Base-by-base conservation (phyloP, 2,888 invertebrate genomes). In the Ypsolopha sequella region DNA sequence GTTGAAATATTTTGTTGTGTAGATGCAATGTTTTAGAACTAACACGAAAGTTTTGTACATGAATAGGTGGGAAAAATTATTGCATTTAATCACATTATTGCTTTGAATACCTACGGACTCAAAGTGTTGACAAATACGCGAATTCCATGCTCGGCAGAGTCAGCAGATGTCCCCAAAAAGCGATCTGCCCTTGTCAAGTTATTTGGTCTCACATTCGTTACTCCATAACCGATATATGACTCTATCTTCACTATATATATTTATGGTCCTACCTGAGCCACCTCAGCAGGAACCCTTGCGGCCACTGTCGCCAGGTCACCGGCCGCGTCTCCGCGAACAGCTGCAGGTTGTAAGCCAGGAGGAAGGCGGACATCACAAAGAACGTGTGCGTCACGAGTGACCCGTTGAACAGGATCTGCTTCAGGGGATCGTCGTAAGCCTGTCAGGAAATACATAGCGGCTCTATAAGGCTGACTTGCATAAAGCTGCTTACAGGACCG, bases 281-380 rank as follows among this genome's bases (percentile, higher is more conserved):
- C 52, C 85, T 64, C n/a, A 75, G 57, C 35, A 81, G 47, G 0
- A 84, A 58, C 2, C 79, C 81, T 51, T 74, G 77, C 0, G 80
- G 81, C 54, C 70, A 68, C 7, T 74, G 64, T 48, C 53, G 11
- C 76, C 76, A 76, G 7, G 56, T 62, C 11, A 74, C 47, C 0
- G 51, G 39, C 24, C 75, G 63, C 24, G 62, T 73, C 62, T 85
- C 82, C 0, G 67, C 54, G 47, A 73, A 55, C 0, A 80, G 53
- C 58, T 76, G 68, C 51, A 80, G 66, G 59, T 85, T 85, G 60
- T 74, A 86, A 0, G 80, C 75, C 38, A 85, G 63, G 4, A 86
- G 68, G 56, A 84, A 84, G 51, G 73, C 72, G 8, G 84, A 81
- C 76, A 81, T 80, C 14, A 81, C 65, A 64, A 85, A 81, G 65